Conservation (phyloP, 2,888 invertebrate genomes). For the Arrhopalites spinosus region DNA sequence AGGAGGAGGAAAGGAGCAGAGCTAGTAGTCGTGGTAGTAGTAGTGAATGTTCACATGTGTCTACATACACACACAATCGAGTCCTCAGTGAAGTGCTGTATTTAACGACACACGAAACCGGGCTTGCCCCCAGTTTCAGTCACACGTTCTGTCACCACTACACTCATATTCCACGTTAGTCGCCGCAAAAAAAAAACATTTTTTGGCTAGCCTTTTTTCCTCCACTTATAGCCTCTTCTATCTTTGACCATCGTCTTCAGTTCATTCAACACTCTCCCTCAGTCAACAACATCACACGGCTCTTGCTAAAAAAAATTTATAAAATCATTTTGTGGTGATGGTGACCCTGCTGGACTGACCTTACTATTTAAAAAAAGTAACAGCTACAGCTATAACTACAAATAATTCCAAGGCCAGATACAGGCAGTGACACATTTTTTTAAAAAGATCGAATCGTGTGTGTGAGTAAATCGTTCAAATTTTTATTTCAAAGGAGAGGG, state of each 20-base stretch:
- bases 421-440: too few species aligned
- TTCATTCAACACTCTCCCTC: conserved; percentile 26
- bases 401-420: too few species aligned
- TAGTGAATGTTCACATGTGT: conserved; percentile 15
- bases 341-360: too few species aligned
- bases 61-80: conserved; percentile 7
- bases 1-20: background rate
- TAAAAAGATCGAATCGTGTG: too few species aligned
- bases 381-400: too few species aligned
- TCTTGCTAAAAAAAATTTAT: too few species aligned
- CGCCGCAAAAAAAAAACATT: background rate
- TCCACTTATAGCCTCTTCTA: conserved; percentile 36
- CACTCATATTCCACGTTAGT: conserved; percentile 24
- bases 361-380: too few species aligned
- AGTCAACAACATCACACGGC: conserved; percentile 19
- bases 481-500: too few species aligned
- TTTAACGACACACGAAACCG: conserved; percentile 54
- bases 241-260: conserved; percentile 31
- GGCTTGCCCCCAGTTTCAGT: conserved; percentile 54
- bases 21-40: background rate
- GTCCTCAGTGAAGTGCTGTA: conserved; percentile 39
- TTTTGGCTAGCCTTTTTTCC: conserved; percentile 10
- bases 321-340: too few species aligned
- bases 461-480: too few species aligned
- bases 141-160: conserved; percentile 45